phyloP scores from a whole-genome alignment of 2,888 invertebrate genomes.

The Torymus aiolomorphi region DNA sequence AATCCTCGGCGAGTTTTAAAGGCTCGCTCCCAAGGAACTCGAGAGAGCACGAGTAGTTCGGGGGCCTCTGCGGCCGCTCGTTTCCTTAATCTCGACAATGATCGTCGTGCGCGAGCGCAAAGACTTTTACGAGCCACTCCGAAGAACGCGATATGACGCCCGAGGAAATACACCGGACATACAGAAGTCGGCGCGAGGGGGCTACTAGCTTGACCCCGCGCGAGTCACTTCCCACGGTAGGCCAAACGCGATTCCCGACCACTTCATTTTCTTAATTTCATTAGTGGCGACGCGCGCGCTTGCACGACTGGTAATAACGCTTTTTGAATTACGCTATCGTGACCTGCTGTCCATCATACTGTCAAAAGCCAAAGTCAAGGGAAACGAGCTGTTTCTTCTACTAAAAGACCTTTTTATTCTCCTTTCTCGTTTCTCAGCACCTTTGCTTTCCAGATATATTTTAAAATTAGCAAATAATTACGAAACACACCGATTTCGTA shows the following conservation, averaged over 20 bases:
- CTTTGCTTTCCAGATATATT: neutral
- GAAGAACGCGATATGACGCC: slow-evolving; percentile 56
- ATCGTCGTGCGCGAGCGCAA: slow-evolving; percentile 64
- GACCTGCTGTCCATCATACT: slow-evolving; percentile 35
- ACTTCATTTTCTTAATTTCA: slow-evolving; percentile 53
- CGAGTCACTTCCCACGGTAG: slow-evolving; percentile 72
- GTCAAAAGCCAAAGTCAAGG: slow-evolving; percentile 44
- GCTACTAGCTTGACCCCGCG: slow-evolving; percentile 65
- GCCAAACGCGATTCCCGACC: neutral
- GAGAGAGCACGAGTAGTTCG: slow-evolving; percentile 33
- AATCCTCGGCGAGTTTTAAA: slow-evolving; percentile 45
- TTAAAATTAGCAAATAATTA: neutral
- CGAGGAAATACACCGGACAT: slow-evolving; percentile 54
- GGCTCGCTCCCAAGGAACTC: slow-evolving; percentile 13
- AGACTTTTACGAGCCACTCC: slow-evolving; percentile 69
- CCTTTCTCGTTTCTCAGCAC: neutral
- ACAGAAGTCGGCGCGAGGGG: slow-evolving; percentile 59
- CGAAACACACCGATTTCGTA: too few relatives aligned
- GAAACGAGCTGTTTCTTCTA: slow-evolving; percentile 7
- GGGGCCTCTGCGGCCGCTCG: slow-evolving; percentile 57
- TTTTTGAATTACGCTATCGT: slow-evolving; percentile 35
- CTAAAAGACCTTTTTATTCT: slow-evolving; percentile 3
- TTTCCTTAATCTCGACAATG: slow-evolving; percentile 72
- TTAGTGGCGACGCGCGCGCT: slow-evolving; percentile 20
- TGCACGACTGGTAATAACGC: slow-evolving; percentile 22